Evolutionary conservation across 2,113 vertebrate species (phyloP), one percentile per base, ranked within the genome.

Genomic region (Aptenodytes forsteri): DNA sequence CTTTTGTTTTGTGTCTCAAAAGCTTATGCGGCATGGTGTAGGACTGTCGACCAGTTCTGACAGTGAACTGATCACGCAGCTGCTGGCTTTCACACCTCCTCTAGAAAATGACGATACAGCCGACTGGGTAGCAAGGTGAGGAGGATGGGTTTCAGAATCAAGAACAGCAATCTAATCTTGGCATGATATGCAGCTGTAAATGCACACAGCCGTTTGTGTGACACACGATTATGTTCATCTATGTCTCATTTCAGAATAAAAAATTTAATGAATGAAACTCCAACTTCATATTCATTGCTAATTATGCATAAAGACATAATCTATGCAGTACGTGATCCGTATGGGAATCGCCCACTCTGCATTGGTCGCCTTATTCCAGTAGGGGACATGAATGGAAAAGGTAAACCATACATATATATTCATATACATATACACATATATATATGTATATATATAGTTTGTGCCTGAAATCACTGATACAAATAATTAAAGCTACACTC

Each of bases 51-150:
- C 99, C 81, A 99, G 99, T 87, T 99, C 99, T 42, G 99, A 99
- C 97, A 99, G 99, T 54, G 99, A 99, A 75, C 98, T 99, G 91
- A 99, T 99, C 93, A 99, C 99, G 21, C 99, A 99, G 95, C 98
- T 99, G 84, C 98, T 99, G 97, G 99, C 99, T 1, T 98, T 99
- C 65, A 99, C 99, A 11, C 99, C 99, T 36, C 99, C 99, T 8
- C 98, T 98, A 97, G 99, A 99, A 96, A 98, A 99, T 75, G 98
- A 98, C 2, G 98, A 99, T 32, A 98, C 98, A 27, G 99, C 99
- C 25, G 98, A 99, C 95, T 99, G 99, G 99, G 99, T 99, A 61
- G 99, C 99, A 95, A 99, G 99, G 99, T 99, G 96, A 97, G 96
- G 30, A 77, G 47, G 34, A 5, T 1, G 38, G 66, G 18, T 64